phyloP scores from a whole-genome alignment of 2,888 invertebrate species.

The Epistrophe grossulariae region DNA sequence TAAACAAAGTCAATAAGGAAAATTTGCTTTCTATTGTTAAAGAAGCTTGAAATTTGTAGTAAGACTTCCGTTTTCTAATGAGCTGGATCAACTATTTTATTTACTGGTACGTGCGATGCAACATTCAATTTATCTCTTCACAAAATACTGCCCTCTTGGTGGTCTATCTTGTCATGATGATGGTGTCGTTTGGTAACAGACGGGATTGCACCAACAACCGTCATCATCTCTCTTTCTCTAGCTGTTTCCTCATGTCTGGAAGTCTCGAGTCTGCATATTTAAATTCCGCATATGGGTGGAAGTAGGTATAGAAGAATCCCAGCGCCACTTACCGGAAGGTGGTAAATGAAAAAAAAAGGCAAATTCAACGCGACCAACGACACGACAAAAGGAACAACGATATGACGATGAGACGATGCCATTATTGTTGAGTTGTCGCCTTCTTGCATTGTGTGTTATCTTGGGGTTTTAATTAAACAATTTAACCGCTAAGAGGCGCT shows the following conservation, averaged over 20 bases:
- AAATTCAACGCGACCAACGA: neutral
- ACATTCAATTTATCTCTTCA: constrained; percentile 19
- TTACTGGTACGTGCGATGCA: constrained; percentile 10
- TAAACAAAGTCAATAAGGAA: constrained; percentile 8
- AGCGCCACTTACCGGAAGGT: constrained; percentile 32
- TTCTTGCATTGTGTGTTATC: constrained; percentile 75
- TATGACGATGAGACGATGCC: constrained; percentile 45
- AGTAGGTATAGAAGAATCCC: neutral
- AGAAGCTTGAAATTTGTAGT: constrained; percentile 17
- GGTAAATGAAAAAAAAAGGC: neutral
- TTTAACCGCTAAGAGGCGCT: constrained; percentile 76
- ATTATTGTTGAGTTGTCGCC: constrained; percentile 73
- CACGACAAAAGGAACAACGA: neutral
- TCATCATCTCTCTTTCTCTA: constrained; percentile 18
- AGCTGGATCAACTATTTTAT: constrained; percentile 47
- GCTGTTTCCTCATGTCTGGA: constrained; percentile 16
- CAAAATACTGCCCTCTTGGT: constrained; percentile 35
- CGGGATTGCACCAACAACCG: constrained; percentile 45
- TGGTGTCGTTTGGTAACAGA: constrained; percentile 6
- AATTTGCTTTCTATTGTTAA: neutral
- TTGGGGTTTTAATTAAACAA: constrained; percentile 77
- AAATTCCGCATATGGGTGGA: constrained; percentile 40
- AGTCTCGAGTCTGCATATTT: constrained; percentile 42
- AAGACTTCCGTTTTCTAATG: constrained; percentile 43
- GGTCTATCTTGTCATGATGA: constrained; percentile 47